Percentiles rank a stretch among this genome's conserved stretches.
phyloP scores from a whole-genome alignment of 37 sponge, comb jelly and placozoan genomes.

The Aphrocallistes beatrix region DNA sequence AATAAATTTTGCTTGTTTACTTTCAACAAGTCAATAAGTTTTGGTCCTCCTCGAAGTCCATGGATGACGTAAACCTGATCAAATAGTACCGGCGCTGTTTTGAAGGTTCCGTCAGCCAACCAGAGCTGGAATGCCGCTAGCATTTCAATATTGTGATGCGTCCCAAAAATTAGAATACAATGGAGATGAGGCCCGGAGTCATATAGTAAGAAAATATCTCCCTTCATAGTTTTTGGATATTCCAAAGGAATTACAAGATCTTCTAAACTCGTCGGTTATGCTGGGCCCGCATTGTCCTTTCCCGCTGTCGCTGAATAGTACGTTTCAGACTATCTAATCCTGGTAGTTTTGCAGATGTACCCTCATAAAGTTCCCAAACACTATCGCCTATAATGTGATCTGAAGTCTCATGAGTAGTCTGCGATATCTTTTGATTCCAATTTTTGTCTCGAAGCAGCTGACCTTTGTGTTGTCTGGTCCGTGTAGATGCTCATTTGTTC shows the following conservation, averaged over 20 bases:
- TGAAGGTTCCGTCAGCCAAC: conserved; percentile 13
- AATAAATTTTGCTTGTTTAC: too few relatives aligned
- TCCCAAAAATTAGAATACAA: neutral
- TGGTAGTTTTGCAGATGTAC: neutral
- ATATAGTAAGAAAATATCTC: neutral
- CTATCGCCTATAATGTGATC: neutral
- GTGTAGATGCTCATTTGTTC: neutral
- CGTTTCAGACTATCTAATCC: neutral
- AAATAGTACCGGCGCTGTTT: neutral
- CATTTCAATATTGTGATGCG: neutral
- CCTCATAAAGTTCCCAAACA: neutral
- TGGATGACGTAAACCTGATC: too few relatives aligned
- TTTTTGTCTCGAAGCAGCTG: too few relatives aligned
- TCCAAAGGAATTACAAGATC: neutral
- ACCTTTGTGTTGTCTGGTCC: too few relatives aligned
- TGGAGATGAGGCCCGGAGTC: neutral
- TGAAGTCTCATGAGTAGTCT: too few relatives aligned
- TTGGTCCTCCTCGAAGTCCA: too few relatives aligned
- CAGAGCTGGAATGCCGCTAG: neutral
- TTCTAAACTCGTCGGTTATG: neutral
- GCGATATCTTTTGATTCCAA: too few relatives aligned
- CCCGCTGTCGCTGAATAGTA: neutral
- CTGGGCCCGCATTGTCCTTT: neutral
- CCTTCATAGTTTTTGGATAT: neutral
- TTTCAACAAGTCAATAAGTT: too few relatives aligned